A percentile compares a stretch with the other conserved stretches of the same genome.
Evolutionary conservation across 1,140 invertebrate genomes (phyloP).

Genomic region (Lucilia sericata): DNA sequence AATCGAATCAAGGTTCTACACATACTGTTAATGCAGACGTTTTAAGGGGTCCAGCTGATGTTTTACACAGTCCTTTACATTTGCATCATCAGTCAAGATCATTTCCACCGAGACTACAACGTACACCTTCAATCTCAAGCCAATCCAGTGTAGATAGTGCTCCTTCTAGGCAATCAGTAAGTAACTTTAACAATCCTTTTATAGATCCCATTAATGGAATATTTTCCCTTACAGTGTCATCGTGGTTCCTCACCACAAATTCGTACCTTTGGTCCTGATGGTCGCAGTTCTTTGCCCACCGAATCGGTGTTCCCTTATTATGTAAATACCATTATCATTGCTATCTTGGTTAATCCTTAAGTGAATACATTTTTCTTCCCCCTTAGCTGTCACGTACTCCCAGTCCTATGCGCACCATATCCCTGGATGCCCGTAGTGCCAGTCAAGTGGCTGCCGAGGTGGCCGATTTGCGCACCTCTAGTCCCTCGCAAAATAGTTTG

Average conservation of each 20-base stretch:
- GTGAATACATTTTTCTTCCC: not conserved
- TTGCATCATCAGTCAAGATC: slow-evolving; percentile 67
- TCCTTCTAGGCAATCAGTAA: slow-evolving; percentile 75
- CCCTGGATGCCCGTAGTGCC: slow-evolving; percentile 76
- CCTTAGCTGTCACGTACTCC: slow-evolving; percentile 73
- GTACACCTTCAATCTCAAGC: slow-evolving; percentile 83
- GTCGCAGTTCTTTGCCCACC: slow-evolving; percentile 69
- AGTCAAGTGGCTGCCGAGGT: slow-evolving; percentile 69
- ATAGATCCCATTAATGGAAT: not conserved
- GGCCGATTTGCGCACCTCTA: slow-evolving; percentile 65
- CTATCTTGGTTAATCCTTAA: not conserved
- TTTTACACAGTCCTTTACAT: slow-evolving; percentile 65
- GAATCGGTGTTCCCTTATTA: slow-evolving; percentile 64
- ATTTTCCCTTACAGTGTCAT: slow-evolving; percentile 69
- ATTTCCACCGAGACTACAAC: slow-evolving; percentile 70
- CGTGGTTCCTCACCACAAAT: slow-evolving; percentile 85
- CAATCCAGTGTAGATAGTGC: slow-evolving; percentile 82
- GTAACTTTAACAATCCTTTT: slow-evolving; percentile 46
- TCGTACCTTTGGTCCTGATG: slow-evolving; percentile 80
- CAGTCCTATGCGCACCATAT: slow-evolving; percentile 80
- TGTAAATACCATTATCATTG: slow-evolving; percentile 43
- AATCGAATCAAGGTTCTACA: slow-evolving; percentile 51
- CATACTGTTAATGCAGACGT: slow-evolving; percentile 65
- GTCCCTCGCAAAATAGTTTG: slow-evolving; percentile 73
- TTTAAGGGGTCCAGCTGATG: slow-evolving; percentile 60